Evolutionary conservation across 2,797 vertebrate genomes (phyloP).

Genomic region (Molossus alvarezi): DNA sequence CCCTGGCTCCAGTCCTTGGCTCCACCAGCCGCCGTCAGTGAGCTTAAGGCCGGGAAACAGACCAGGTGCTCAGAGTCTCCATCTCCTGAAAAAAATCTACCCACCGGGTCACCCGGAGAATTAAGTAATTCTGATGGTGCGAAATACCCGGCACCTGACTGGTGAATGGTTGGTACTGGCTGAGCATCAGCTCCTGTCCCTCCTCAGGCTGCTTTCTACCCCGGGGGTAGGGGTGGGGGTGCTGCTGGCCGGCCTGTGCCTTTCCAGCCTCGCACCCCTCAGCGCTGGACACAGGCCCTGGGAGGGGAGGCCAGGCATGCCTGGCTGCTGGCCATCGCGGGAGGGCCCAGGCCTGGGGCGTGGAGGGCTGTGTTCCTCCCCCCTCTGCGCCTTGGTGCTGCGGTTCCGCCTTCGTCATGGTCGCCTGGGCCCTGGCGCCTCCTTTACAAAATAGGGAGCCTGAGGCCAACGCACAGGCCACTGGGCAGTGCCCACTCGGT

Average conservation of each 20-base stretch:
- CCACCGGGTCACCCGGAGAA: background rate
- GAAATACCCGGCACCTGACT: background rate
- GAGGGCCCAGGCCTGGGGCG: too few species aligned
- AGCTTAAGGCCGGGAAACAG: background rate
- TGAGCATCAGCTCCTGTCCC: background rate
- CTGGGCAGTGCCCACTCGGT: fast-evolving
- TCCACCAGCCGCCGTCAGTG: background rate
- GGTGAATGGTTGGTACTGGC: too few species aligned
- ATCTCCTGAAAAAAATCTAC: background rate
- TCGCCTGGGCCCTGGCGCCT: background rate
- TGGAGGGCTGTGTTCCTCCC: background rate
- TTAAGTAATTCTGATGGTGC: background rate
- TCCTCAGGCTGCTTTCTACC: background rate
- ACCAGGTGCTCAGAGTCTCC: background rate
- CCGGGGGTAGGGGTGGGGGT: too few species aligned
- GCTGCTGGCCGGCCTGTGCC: background rate
- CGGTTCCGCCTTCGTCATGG: too few species aligned
- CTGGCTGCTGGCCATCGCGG: background rate
- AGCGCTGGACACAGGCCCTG: fast-evolving
- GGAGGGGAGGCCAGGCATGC: background rate
- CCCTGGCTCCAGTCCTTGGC: background rate
- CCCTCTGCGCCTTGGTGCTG: background rate
- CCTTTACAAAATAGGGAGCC: background rate
- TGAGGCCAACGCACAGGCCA: fast-evolving
- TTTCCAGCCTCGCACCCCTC: background rate